Conservation (phyloP, 2,797 vertebrate genomes). For the Bucorvus abyssinicus region DNA sequence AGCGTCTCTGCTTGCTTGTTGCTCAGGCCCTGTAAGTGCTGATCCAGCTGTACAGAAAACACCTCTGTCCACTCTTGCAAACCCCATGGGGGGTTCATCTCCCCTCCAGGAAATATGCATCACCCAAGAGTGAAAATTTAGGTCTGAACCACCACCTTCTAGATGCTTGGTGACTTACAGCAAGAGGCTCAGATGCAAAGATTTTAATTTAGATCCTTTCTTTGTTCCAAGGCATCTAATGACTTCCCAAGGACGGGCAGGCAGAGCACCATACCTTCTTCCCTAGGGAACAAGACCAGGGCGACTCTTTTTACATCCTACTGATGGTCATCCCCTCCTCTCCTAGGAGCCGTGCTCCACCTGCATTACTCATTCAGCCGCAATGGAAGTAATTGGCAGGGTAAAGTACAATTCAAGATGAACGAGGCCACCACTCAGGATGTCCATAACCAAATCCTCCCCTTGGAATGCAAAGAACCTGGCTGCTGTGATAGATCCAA, state of each 20-base stretch:
- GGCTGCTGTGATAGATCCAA: not conserved
- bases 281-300: not conserved
- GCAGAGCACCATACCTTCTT: not conserved
- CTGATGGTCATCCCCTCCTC: not conserved
- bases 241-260: not conserved
- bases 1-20: not conserved
- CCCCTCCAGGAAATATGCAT: not conserved
- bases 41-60: not conserved
- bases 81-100: not conserved
- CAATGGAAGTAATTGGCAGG: conserved; percentile 27
- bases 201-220: conserved; percentile 31
- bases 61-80: conserved; percentile 3
- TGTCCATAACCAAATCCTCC: not conserved
- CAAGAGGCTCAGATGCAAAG: conserved; percentile 17
- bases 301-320: not conserved
- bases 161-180: not conserved
- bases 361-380: not conserved
- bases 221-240: conserved; percentile 15
- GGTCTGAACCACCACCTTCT: conserved; percentile 18
- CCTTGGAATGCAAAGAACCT: conserved; percentile 25
- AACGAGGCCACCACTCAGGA: not conserved
- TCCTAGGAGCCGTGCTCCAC: conserved; percentile 4
- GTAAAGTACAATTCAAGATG: conserved; percentile 23
- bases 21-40: not conserved
- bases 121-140: not conserved